phyloP scores from a whole-genome alignment of 1,140 invertebrate species.

The Anadara kagoshimensis region DNA sequence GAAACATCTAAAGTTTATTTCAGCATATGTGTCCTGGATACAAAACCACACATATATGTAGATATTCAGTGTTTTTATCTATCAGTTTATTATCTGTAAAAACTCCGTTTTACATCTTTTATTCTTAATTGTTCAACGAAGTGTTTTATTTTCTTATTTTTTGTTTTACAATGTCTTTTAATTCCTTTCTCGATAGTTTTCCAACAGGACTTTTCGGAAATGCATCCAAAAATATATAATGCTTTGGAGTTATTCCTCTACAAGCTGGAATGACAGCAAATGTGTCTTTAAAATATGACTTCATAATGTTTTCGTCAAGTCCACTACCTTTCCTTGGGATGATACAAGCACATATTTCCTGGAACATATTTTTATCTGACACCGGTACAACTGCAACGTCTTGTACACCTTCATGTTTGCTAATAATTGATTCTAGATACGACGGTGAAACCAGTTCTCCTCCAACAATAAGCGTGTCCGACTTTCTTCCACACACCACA shows the following conservation, averaged over 20 bases:
- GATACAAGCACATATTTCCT: conserved; percentile 4
- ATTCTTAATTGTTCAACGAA: no score
- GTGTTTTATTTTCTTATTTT: neutral
- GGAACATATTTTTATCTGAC: neutral
- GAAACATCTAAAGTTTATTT: no score
- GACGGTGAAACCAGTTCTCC: conserved; percentile 17
- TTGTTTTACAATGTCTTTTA: neutral
- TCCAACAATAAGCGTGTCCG: conserved; percentile 19
- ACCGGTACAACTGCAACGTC: conserved; percentile 23
- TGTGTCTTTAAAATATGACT: no score
- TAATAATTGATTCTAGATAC: conserved; percentile 7
- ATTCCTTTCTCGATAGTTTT: neutral
- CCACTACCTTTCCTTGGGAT: neutral
- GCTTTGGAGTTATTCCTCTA: neutral
- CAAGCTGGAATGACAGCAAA: no score
- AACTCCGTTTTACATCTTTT: no score
- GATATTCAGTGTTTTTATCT: no score
- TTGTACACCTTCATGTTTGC: neutral
- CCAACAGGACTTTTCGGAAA: neutral
- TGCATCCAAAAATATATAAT: neutral
- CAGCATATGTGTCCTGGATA: no score
- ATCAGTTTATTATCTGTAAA: no score
- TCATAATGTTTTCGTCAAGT: neutral
- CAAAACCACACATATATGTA: no score
- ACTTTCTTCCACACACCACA: conserved; percentile 12